Conservation (phyloP, 2,797 vertebrate genomes). For the Craterocephalus amniculus region DNA sequence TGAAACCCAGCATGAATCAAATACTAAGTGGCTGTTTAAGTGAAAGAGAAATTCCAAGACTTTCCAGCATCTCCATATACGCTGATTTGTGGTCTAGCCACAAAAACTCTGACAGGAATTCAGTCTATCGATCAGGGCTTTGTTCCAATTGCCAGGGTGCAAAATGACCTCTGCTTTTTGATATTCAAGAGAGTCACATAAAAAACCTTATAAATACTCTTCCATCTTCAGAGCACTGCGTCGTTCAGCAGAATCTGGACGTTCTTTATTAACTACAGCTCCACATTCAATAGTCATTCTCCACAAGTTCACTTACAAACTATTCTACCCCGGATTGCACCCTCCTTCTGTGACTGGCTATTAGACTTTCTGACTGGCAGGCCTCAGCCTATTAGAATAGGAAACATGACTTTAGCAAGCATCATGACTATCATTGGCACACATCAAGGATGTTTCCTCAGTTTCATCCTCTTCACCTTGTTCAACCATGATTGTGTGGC, state of each 20-base stretch:
- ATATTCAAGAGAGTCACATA: conserved; percentile 8
- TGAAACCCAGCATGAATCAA: conserved; percentile 52
- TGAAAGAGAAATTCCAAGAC: conserved; percentile 59
- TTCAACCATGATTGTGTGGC: too few relatives aligned
- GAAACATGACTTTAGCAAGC: too few relatives aligned
- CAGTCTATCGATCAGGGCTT: conserved; percentile 20
- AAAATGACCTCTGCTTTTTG: conserved; percentile 4
- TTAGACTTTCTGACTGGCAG: too few relatives aligned
- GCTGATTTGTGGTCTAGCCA: conserved; percentile 44
- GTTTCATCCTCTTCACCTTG: too few relatives aligned
- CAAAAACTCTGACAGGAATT: conserved; percentile 22
- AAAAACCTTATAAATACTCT: conserved; percentile 1
- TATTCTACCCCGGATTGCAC: too few relatives aligned
- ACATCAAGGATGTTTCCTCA: too few relatives aligned
- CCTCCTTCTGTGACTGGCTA: too few relatives aligned
- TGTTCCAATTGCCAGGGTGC: conserved; percentile 10
- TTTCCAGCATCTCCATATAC: conserved; percentile 59
- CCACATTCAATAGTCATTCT: too few relatives aligned
- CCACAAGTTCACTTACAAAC: too few relatives aligned
- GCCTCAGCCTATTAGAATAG: too few relatives aligned
- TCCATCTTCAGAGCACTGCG: not conserved
- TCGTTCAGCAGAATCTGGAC: not conserved
- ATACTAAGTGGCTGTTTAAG: conserved; percentile 36
- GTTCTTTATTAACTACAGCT: too few relatives aligned
- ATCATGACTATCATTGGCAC: too few relatives aligned